A percentile compares a stretch with the other conserved stretches of the same genome.
phyloP scores from a whole-genome alignment of 2,113 vertebrate species.

The Bubo blakistoni region DNA sequence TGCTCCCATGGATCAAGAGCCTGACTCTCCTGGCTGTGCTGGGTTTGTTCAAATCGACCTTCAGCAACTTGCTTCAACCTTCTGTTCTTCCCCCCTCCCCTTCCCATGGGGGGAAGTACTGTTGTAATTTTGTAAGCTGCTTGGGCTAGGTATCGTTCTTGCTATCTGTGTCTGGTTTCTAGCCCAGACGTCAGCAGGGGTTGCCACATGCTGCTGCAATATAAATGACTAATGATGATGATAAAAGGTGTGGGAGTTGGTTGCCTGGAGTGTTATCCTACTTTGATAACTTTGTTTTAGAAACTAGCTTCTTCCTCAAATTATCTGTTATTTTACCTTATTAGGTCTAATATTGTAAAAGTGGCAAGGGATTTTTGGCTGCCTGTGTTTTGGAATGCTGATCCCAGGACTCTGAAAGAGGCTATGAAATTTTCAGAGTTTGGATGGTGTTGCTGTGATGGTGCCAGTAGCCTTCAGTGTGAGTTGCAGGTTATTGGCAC shows the following conservation, averaged over 20 bases:
- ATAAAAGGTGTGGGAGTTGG: conserved; percentile 60
- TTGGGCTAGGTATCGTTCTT: not conserved
- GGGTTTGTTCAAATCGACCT: not conserved
- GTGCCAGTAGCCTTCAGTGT: not conserved
- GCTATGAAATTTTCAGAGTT: not conserved
- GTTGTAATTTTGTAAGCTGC: conserved; percentile 13
- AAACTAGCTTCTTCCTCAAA: conserved; percentile 10
- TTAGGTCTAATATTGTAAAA: not conserved
- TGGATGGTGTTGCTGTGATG: not conserved
- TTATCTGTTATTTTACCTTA: conserved; percentile 26
- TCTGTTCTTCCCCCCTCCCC: not conserved
- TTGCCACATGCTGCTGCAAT: conserved; percentile 61
- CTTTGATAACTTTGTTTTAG: conserved; percentile 51
- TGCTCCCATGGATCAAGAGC: not conserved
- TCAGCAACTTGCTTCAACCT: conserved; percentile 9
- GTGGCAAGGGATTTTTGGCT: not conserved
- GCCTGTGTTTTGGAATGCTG: not conserved
- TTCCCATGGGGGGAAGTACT: not conserved
- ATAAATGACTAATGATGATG: conserved; percentile 64
- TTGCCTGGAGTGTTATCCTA: conserved; percentile 59
- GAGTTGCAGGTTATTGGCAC: not conserved
- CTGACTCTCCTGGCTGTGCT: not conserved
- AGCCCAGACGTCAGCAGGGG: conserved; percentile 62
- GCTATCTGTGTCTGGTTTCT: conserved; percentile 37
- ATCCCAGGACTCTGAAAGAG: not conserved